Percentiles rank a stretch among this genome's conserved stretches.
These are phyloP conservation scores for Chironomus riparius DNA, from an alignment of 2,888 invertebrate species.

Conservation along the genomic window DNA sequence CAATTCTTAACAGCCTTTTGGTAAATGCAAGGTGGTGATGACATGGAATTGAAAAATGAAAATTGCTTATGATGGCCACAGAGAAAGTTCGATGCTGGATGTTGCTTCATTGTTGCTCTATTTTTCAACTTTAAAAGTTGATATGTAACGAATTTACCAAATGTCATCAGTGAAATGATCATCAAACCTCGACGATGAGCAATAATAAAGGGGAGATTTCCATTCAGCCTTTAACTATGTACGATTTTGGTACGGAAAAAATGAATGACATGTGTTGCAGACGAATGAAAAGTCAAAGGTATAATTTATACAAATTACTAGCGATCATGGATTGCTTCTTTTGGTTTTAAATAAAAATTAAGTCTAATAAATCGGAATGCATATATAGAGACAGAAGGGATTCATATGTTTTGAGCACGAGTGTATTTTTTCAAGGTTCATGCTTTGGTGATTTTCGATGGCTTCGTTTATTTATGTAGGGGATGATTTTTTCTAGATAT, in stretches of 20 bases:
- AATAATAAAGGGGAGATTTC: background rate
- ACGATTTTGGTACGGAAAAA: background rate
- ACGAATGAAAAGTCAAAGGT: background rate
- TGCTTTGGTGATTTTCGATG: too few species aligned
- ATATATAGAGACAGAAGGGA: background rate
- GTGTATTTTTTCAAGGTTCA: too few species aligned
- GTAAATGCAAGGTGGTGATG: background rate
- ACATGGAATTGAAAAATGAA: background rate
- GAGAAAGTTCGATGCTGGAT: too few species aligned
- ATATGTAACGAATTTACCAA: conserved; percentile 7
- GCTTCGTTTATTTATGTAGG: too few species aligned
- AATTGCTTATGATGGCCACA: background rate
- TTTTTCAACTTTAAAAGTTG: too few species aligned
- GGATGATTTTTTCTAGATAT: too few species aligned
- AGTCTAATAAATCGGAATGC: background rate
- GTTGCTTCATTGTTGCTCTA: too few species aligned
- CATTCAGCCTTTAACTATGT: background rate
- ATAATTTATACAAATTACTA: conserved; percentile 25
- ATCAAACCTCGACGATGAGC: conserved; percentile 16
- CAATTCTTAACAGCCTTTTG: background rate
- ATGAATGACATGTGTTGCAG: conserved; percentile 14
- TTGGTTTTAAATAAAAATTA: background rate
- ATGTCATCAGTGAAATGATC: background rate
- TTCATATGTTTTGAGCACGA: too few species aligned
- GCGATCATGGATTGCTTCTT: conserved; percentile 8